Evolutionary conservation across 64 coral and sea anemone species (phyloP).

Genomic region (Exaiptasia diaphana): DNA sequence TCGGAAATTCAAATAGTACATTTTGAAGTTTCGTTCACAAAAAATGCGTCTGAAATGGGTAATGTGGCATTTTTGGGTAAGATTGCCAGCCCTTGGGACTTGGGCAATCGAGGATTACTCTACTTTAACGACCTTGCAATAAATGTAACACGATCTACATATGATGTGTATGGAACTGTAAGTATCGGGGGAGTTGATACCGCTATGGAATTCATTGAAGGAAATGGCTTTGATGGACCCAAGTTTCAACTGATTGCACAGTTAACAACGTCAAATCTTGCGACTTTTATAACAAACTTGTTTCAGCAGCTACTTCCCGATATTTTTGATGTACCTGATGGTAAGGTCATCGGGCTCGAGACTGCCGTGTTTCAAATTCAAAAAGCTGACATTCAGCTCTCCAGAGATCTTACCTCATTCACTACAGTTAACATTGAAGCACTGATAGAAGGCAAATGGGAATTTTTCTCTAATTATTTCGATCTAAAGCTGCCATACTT

Average conservation of each 20-base stretch:
- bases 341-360: constrained; percentile 15
- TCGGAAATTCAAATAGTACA: constrained; percentile 33
- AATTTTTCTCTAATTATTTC: constrained; percentile 41
- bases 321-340: constrained; percentile 24
- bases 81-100: constrained; percentile 16
- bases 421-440: constrained; percentile 20
- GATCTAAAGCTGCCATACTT: constrained; percentile 29
- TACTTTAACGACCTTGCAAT: neutral
- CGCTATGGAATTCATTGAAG: constrained; percentile 1
- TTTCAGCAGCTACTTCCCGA: constrained; percentile 37
- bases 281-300: neutral
- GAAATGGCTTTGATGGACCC: neutral
- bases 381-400: constrained; percentile 12
- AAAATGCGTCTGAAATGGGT: constrained; percentile 11
- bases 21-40: constrained; percentile 21
- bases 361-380: constrained; percentile 21
- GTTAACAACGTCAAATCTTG: neutral
- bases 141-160: neutral
- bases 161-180: neutral
- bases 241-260: constrained; percentile 13
- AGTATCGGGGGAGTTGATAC: constrained; percentile 13
- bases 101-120: constrained; percentile 35
- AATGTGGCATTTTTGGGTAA: constrained; percentile 3
- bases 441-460: constrained; percentile 33
- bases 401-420: constrained; percentile 20